These are phyloP conservation scores for Eupithecia inturbata DNA, from an alignment of 2,888 invertebrate genomes.

Conservation along the genomic window DNA sequence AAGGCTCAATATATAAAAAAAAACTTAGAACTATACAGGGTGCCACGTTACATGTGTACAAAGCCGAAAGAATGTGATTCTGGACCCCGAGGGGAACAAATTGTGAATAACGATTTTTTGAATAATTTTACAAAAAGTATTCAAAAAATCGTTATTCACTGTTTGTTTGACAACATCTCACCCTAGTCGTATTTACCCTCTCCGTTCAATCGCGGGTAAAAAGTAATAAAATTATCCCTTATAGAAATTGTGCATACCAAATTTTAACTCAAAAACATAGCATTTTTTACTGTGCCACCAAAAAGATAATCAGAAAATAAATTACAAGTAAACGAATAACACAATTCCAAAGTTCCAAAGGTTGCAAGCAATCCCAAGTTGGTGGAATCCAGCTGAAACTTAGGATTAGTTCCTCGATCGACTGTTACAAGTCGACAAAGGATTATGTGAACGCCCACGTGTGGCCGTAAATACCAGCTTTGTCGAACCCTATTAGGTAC, in stretches of 20 bases:
- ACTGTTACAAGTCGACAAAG: slow-evolving; percentile 17
- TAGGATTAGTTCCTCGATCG: slow-evolving; percentile 14
- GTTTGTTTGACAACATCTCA: no score
- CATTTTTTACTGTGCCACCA: background rate
- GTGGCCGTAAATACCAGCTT: background rate
- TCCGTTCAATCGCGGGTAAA: no score
- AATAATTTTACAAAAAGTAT: no score
- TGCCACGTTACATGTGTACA: no score
- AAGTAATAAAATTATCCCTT: background rate
- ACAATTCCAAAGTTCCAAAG: slow-evolving; percentile 1
- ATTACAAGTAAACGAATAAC: slow-evolving; percentile 4
- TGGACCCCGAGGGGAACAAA: no score
- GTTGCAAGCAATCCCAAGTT: slow-evolving; percentile 11
- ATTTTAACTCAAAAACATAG: background rate
- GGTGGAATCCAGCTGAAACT: slow-evolving; percentile 11
- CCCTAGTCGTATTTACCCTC: no score
- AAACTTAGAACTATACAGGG: no score
- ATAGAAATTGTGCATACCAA: background rate
- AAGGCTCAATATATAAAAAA: background rate
- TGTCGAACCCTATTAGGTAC: background rate
- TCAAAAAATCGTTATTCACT: no score
- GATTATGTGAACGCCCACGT: slow-evolving; percentile 10
- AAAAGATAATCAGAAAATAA: slow-evolving; percentile 1
- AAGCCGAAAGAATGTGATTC: no score
- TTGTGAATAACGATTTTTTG: no score